Evolutionary conservation across 2,113 vertebrate genomes (phyloP).

Genomic region (Atrichornis clamosus): DNA sequence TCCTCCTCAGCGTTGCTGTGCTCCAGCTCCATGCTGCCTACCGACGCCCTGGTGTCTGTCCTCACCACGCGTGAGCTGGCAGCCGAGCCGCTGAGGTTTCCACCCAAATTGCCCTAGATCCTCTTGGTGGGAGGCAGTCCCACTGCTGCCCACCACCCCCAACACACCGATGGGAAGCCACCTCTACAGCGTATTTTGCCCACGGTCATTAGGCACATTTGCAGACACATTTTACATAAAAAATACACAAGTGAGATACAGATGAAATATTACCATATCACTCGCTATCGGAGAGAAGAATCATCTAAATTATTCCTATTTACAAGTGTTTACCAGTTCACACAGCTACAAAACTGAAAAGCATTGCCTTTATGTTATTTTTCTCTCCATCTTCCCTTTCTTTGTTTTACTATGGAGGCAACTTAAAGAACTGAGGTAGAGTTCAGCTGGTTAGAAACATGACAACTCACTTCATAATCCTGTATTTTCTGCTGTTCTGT

Average conservation of each 20-base stretch:
- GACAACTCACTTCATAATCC: background rate
- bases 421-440: background rate
- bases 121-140: background rate
- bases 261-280: background rate
- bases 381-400: background rate
- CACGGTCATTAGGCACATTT: background rate
- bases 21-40: background rate
- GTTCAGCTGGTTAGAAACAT: background rate
- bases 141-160: background rate
- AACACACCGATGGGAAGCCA: background rate
- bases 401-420: background rate
- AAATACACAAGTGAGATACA: background rate
- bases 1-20: accelerated
- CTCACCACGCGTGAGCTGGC: background rate
- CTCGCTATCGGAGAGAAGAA: background rate
- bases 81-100: accelerated
- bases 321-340: background rate
- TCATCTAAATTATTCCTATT: background rate
- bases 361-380: background rate
- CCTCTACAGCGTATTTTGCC: background rate
- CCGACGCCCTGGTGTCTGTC: background rate
- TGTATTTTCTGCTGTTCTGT: background rate
- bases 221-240: background rate
- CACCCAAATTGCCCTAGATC: background rate
- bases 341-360: background rate